Conservation (phyloP, 2,888 invertebrate species). For the Papilio elwesi region DNA sequence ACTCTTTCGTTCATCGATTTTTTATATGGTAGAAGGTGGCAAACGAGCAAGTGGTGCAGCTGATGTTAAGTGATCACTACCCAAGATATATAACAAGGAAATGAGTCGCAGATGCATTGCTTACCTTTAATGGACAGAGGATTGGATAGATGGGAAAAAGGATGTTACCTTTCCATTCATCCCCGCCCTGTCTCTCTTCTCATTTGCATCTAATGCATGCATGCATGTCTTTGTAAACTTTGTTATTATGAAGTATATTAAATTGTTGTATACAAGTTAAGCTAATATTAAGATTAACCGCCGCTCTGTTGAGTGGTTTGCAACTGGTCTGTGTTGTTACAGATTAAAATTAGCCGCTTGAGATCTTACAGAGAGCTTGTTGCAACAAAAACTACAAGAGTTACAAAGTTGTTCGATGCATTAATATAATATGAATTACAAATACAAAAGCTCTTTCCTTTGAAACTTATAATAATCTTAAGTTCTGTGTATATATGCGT, state of each 20-base stretch:
- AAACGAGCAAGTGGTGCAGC: too few relatives aligned
- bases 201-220: too few relatives aligned
- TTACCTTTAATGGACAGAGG: too few relatives aligned
- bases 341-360: background rate
- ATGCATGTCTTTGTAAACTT: background rate
- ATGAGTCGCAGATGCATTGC: too few relatives aligned
- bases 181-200: too few relatives aligned
- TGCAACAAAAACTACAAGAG: conserved; percentile 5
- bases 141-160: too few relatives aligned
- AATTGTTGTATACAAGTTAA: background rate
- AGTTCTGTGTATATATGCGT: too few relatives aligned
- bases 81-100: too few relatives aligned
- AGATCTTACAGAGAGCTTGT: background rate
- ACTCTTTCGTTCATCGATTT: too few relatives aligned
- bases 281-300: background rate
- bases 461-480: background rate
- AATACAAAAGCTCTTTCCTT: background rate
- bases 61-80: too few relatives aligned
- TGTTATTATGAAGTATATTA: background rate
- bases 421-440: background rate
- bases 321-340: background rate
- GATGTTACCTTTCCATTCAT: too few relatives aligned
- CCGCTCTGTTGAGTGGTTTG: background rate
- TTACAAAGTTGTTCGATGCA: background rate
- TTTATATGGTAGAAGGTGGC: too few relatives aligned